Percentiles rank a stretch among this genome's conserved stretches.
phyloP scores from a whole-genome alignment of 2,113 vertebrate species.

The Microtus richardsoni region DNA sequence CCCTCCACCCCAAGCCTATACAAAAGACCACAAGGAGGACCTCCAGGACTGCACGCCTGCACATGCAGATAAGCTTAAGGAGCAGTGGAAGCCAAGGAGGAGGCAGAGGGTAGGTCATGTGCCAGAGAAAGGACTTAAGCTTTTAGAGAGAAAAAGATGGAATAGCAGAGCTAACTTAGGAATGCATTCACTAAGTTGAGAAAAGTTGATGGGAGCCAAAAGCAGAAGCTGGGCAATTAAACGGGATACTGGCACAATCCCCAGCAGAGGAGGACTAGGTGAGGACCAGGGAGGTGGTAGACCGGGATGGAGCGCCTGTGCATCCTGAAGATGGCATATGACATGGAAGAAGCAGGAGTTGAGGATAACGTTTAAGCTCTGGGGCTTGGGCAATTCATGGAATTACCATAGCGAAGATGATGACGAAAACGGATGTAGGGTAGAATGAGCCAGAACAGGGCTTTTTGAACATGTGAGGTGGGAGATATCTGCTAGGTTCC shows the following conservation, averaged over 20 bases:
- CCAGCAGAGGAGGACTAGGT: neutral
- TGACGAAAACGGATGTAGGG: neutral
- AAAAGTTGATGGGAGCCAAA: neutral
- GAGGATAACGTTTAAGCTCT: no score
- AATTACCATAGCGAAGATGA: neutral
- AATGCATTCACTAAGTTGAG: neutral
- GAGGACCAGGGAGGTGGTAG: neutral
- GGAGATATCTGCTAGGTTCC: neutral
- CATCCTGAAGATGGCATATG: neutral
- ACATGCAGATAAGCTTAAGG: neutral
- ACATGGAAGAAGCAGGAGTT: neutral
- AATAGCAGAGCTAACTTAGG: neutral
- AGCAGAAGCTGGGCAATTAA: neutral
- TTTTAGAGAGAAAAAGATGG: neutral
- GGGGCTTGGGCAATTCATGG: neutral
- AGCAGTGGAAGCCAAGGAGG: neutral
- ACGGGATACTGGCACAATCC: neutral
- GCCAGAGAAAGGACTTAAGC: neutral
- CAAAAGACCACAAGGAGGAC: neutral
- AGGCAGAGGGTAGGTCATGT: neutral
- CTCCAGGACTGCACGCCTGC: neutral
- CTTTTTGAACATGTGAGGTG: neutral
- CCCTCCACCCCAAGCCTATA: neutral
- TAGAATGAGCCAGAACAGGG: neutral
- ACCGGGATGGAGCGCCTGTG: fast-evolving